phyloP scores from a whole-genome alignment of 2,113 vertebrate genomes.

The Cynopterus brachyotis region DNA sequence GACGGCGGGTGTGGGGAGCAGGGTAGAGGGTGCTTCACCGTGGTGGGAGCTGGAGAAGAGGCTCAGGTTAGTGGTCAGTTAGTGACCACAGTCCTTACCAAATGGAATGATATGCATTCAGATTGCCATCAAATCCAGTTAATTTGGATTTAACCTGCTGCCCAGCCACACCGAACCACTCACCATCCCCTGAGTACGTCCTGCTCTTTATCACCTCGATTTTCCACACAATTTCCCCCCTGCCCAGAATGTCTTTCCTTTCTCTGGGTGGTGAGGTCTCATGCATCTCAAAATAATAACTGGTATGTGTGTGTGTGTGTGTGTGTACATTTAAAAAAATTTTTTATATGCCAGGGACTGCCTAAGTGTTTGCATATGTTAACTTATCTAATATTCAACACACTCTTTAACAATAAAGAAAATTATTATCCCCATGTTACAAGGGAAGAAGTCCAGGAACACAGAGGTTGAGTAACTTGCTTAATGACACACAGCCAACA shows the following conservation, averaged over 20 bases:
- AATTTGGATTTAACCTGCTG: background rate
- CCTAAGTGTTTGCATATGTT: background rate
- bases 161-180: background rate
- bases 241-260: background rate
- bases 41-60: background rate
- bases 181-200: background rate
- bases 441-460: background rate
- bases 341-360: background rate
- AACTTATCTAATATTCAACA: background rate
- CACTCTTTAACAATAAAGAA: background rate
- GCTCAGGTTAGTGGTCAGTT: background rate
- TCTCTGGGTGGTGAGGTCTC: background rate
- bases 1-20: accelerated
- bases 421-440: background rate
- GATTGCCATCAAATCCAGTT: background rate
- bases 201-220: too few species aligned
- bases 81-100: background rate
- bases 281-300: background rate
- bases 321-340: background rate
- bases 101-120: background rate
- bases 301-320: too few species aligned
- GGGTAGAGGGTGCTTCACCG: background rate
- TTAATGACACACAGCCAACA: background rate
- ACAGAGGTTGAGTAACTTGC: background rate
- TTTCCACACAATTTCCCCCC: background rate